Percentiles rank a stretch among this genome's conserved stretches.
phyloP scores from a whole-genome alignment of 1,140 invertebrate genomes.

The Eurosta solidaginis region DNA sequence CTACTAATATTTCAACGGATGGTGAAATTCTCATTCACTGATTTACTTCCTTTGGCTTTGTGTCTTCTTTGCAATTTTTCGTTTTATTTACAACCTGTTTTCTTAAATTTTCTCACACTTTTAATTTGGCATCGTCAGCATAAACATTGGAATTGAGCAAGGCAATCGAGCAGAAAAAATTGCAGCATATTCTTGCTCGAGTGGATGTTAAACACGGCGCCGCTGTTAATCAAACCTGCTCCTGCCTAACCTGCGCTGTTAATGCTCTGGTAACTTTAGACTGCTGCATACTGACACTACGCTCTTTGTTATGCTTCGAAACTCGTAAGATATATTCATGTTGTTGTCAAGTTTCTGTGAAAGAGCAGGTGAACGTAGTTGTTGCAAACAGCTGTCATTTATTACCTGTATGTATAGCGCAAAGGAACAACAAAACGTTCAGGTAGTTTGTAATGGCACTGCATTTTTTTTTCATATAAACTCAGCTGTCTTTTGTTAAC shows the following conservation, averaged over 20 bases:
- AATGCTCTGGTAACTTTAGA: too few species aligned
- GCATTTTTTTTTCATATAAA: background rate
- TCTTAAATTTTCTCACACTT: constrained; percentile 18
- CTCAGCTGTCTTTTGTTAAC: background rate
- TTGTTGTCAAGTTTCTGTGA: background rate
- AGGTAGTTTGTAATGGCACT: background rate
- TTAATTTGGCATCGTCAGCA: background rate
- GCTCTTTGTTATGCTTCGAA: too few species aligned
- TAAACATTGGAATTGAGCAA: constrained; percentile 12
- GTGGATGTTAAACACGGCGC: too few species aligned
- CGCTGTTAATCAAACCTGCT: too few species aligned
- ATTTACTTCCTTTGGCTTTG: background rate
- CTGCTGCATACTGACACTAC: too few species aligned
- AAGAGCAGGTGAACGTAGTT: constrained; percentile 1
- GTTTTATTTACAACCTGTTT: background rate
- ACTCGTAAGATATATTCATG: background rate
- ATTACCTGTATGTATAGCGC: background rate
- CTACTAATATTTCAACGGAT: background rate
- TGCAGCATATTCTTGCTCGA: too few species aligned
- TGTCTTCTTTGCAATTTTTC: background rate
- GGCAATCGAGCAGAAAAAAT: background rate
- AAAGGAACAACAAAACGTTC: background rate
- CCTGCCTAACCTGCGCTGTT: too few species aligned
- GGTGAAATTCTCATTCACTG: background rate
- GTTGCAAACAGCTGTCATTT: background rate